These are phyloP conservation scores for Helobdella robusta DNA, from an alignment of 2,888 invertebrate genomes.

Conservation along the genomic window DNA sequence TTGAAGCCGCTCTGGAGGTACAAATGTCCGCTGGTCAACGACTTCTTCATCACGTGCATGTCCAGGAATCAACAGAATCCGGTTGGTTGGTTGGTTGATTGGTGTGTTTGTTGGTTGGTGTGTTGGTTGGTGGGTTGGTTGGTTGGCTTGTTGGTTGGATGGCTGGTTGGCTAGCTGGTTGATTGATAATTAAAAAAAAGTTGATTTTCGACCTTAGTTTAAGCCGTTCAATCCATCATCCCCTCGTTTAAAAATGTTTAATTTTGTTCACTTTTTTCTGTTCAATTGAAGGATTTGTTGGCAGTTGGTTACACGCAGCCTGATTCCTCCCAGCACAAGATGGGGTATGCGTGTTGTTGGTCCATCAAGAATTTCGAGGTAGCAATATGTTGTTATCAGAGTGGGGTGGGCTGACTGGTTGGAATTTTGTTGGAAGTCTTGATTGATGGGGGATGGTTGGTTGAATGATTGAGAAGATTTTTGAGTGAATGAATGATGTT, in stretches of 20 bases:
- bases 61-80: constrained; percentile 11
- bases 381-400: neutral
- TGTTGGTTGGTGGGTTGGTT: too few relatives aligned
- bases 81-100: too few relatives aligned
- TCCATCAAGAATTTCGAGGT: constrained; percentile 25
- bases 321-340: neutral
- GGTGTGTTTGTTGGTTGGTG: too few relatives aligned
- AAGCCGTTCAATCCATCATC: neutral
- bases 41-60: constrained; percentile 11
- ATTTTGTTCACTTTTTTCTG: neutral
- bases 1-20: constrained; percentile 20
- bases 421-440: too few relatives aligned
- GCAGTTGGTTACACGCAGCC: constrained; percentile 6
- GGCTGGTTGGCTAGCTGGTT: too few relatives aligned
- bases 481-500: too few relatives aligned
- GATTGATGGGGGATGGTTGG: too few relatives aligned
- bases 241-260: neutral
- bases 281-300: constrained; percentile 14
- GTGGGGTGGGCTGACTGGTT: neutral
- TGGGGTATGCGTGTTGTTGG: constrained; percentile 21
- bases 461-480: neutral
- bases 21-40: neutral
- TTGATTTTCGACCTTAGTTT: neutral
- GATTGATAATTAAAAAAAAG: too few relatives aligned
- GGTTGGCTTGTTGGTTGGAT: too few relatives aligned